Evolutionary conservation across 1,140 invertebrate species (phyloP), one percentile per base, ranked within the genome.

Genomic region (Polypedilum vanderplanki): DNA sequence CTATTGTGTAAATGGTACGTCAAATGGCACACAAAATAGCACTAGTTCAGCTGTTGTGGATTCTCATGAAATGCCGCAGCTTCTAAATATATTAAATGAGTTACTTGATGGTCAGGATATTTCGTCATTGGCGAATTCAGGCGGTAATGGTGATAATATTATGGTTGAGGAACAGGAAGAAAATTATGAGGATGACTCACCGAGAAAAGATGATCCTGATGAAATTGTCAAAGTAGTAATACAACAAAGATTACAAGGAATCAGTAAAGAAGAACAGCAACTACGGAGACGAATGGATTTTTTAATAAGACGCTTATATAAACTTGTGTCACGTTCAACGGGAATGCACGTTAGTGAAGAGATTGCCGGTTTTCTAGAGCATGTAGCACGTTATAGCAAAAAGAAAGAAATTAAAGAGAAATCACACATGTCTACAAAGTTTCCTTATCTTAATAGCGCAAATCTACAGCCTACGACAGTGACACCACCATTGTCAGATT

Each of bases 281-380:
- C 83, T 91, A 33, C 88, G 91, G 77, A 84, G 89, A 20, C 85
- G 89, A 77, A 86, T 88, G 75, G 89, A 91, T 4, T 90, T 90
- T 80, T 81, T 96, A 74, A 78, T 91, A 77, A 85, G 91, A 75
- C 84, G 93, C 70, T 82, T 95, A 46, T 83, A 90, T 0, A 93
- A 94, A 79, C 81, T 93, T 7, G 92, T 95, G 81, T 86, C 88
- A 0, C 85, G 87, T 74, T 83, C 89, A 17, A 84, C 93, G 77
- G 91, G 92, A 12, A 87, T 87, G 74, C 91, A 94, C 80, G 85
- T 89, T 24, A 88, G 88, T 74, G 89, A 91, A 75, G 91, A 96
- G 81, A 87, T 91, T 1, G 86, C 87, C 15, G 87, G 89, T 75
- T 86, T 93, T 75, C 84, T 94, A 79, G 89, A 91, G 79, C 83